A percentile compares a stretch with the other conserved stretches of the same genome.
These are phyloP conservation scores for Drosophila tanythrix DNA, from an alignment of 2,888 invertebrate genomes.

Conservation along the genomic window DNA sequence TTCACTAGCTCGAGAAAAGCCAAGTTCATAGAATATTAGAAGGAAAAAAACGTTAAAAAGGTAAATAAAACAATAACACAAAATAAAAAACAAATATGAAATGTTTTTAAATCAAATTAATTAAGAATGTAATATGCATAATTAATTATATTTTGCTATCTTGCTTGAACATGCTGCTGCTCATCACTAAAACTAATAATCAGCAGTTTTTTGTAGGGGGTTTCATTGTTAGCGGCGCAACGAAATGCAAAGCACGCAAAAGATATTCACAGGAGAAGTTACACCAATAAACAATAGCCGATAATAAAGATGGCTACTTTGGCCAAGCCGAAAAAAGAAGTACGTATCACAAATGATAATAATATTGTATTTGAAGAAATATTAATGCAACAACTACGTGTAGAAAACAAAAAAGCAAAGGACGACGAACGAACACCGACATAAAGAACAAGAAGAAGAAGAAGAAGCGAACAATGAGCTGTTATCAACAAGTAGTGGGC, in stretches of 20 bases:
- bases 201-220: slow-evolving; percentile 38
- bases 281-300: slow-evolving; percentile 4
- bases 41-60: not conserved
- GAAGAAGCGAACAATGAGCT: slow-evolving; percentile 43
- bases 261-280: not conserved
- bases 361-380: not conserved
- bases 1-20: not conserved
- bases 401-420: slow-evolving; percentile 69
- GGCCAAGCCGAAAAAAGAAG: slow-evolving; percentile 82
- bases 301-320: slow-evolving; percentile 82
- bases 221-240: slow-evolving; percentile 50
- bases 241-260: slow-evolving; percentile 38
- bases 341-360: slow-evolving; percentile 47
- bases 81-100: too few species aligned
- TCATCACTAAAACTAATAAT: slow-evolving; percentile 33
- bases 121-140: too few species aligned
- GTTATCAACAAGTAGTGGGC: slow-evolving; percentile 65
- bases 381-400: slow-evolving; percentile 22
- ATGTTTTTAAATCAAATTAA: not conserved
- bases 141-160: not conserved
- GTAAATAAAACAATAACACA: not conserved
- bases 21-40: not conserved
- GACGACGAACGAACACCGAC: slow-evolving; percentile 21
- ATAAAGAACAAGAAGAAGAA: slow-evolving; percentile 55
- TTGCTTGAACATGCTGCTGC: not conserved